phyloP scores from a whole-genome alignment of 2,888 invertebrate genomes.

The Agrotis exclamationis region DNA sequence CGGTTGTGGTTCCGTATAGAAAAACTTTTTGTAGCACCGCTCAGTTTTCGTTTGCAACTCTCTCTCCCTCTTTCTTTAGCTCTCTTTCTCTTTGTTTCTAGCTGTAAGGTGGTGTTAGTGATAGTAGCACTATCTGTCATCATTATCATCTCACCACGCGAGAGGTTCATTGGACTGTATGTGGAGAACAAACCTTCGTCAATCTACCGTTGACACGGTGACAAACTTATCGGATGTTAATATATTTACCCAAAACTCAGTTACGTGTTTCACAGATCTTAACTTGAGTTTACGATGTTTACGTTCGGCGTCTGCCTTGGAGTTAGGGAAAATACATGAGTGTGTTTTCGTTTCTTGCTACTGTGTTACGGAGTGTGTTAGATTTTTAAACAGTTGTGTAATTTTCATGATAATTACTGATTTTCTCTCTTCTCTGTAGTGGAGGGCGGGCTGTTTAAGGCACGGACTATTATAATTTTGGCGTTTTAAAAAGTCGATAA shows the following conservation, averaged over 20 bases:
- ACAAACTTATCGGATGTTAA: conserved; percentile 56
- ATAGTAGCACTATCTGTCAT: conserved; percentile 44
- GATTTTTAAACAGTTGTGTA: conserved; percentile 14
- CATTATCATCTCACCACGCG: conserved; percentile 35
- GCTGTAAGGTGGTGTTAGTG: conserved; percentile 21
- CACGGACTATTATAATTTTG: neutral
- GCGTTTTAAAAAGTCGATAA: too few relatives aligned
- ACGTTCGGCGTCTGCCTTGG: conserved; percentile 1
- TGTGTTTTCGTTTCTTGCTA: conserved; percentile 22
- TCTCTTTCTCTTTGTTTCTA: conserved; percentile 12
- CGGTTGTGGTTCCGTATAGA: conserved; percentile 29
- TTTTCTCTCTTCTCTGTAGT: neutral
- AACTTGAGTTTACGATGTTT: conserved; percentile 40
- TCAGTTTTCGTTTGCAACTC: conserved; percentile 1
- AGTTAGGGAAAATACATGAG: conserved; percentile 24
- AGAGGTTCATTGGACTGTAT: conserved; percentile 39
- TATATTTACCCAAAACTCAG: conserved; percentile 50
- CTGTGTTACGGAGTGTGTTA: neutral
- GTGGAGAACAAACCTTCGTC: conserved; percentile 60
- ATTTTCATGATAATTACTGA: neutral
- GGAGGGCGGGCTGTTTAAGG: neutral
- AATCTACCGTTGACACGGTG: conserved; percentile 53
- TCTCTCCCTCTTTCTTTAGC: neutral
- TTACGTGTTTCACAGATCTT: conserved; percentile 45
- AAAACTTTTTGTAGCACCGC: neutral